phyloP scores from a whole-genome alignment of 2,888 invertebrate genomes.

The Polylopha cassiicola region DNA sequence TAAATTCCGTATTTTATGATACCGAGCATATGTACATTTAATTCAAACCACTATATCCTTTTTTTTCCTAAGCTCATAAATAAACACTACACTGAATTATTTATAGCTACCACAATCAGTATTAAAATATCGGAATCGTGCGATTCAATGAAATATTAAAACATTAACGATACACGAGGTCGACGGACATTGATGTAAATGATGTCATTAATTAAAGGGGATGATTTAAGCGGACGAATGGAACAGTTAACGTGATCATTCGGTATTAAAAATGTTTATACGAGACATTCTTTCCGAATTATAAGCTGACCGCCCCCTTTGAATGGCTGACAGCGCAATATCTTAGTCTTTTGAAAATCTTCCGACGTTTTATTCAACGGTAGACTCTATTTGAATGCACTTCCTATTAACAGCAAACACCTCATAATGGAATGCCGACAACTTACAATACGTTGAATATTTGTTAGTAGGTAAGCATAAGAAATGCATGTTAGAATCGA shows the following conservation, averaged over 20 bases:
- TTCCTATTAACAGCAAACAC: conserved; percentile 53
- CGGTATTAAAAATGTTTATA: conserved; percentile 27
- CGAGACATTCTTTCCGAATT: conserved; percentile 28
- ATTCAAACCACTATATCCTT: conserved; percentile 70
- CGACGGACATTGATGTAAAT: conserved; percentile 40
- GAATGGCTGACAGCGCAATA: conserved; percentile 45
- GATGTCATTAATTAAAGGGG: conserved; percentile 40
- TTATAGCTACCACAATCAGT: conserved; percentile 55
- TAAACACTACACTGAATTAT: conserved; percentile 61
- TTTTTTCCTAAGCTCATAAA: conserved; percentile 57
- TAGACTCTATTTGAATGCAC: conserved; percentile 42
- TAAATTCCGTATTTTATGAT: conserved; percentile 76
- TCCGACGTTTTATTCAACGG: conserved; percentile 26
- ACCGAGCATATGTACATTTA: conserved; percentile 71
- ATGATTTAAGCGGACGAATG: conserved; percentile 33
- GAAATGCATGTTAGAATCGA: conserved; percentile 42
- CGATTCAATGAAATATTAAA: conserved; percentile 41
- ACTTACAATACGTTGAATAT: conserved; percentile 47
- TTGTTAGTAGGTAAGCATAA: conserved; percentile 37
- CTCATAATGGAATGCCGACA: conserved; percentile 51
- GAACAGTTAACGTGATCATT: conserved; percentile 34
- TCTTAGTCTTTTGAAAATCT: conserved; percentile 33
- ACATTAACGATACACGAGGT: conserved; percentile 47
- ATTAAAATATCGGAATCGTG: conserved; percentile 44
- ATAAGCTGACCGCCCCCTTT: conserved; percentile 47